Evolutionary conservation across 2,113 vertebrate genomes (phyloP).

Genomic region (Antechinus stuartii): DNA sequence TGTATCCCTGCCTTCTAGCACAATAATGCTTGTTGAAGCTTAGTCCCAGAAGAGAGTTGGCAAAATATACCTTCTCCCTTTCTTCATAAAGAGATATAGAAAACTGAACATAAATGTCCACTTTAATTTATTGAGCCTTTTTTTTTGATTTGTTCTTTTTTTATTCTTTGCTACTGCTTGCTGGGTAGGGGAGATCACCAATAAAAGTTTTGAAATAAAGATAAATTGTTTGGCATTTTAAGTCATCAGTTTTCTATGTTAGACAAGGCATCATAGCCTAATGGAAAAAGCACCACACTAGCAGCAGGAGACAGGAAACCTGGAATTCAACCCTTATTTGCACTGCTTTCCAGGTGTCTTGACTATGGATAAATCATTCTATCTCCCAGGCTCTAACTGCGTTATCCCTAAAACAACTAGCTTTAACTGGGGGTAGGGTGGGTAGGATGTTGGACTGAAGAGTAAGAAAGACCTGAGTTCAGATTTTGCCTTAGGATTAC

Average conservation of each 20-base stretch:
- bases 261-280: not conserved
- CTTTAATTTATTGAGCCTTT: not conserved
- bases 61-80: no score
- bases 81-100: not conserved
- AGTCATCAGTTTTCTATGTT: not conserved
- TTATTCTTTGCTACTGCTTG: not conserved
- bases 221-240: not conserved
- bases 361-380: not conserved
- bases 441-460: not conserved
- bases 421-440: not conserved
- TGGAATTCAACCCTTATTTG: slow-evolving; percentile 5
- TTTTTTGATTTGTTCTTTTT: not conserved
- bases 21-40: not conserved
- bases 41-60: not conserved
- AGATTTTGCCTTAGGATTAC: not conserved
- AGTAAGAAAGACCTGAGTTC: not conserved
- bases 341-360: not conserved
- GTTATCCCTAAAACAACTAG: not conserved
- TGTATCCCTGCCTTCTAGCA: not conserved
- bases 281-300: not conserved
- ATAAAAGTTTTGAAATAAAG: not conserved
- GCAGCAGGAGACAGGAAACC: slow-evolving; percentile 15
- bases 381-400: not conserved
- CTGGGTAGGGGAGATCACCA: not conserved
- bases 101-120: not conserved